A percentile compares a stretch with the other conserved stretches of the same genome.
Conservation (phyloP, 2,888 invertebrate genomes). For the Tridacna crocea region DNA sequence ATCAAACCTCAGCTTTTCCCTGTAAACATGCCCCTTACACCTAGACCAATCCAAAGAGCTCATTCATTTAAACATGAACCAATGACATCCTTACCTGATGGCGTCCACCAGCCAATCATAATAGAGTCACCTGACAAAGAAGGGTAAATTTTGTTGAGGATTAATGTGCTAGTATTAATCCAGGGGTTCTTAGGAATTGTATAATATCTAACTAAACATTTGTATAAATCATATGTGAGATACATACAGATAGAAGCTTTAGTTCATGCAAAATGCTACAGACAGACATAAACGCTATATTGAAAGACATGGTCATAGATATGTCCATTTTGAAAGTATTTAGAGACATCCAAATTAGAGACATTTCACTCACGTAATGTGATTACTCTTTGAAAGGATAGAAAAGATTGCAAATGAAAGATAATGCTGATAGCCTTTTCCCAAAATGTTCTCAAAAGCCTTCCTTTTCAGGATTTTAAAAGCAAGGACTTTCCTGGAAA, state of each 20-base stretch:
- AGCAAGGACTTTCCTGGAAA: too few species aligned
- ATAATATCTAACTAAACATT: slow-evolving; percentile 4
- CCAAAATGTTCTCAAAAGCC: too few species aligned
- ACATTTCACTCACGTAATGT: too few species aligned
- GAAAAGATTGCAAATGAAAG: too few species aligned
- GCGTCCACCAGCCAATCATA: slow-evolving; percentile 52
- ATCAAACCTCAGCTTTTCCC: slow-evolving; percentile 54
- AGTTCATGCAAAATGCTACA: neutral
- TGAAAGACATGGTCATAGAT: too few species aligned
- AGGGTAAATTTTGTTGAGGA: slow-evolving; percentile 44
- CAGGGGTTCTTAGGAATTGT: slow-evolving; percentile 3
- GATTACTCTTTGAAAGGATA: too few species aligned
- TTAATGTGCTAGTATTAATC: slow-evolving; percentile 13
- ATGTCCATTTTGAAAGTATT: too few species aligned
- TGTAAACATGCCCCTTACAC: slow-evolving; percentile 15
- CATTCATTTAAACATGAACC: slow-evolving; percentile 29
- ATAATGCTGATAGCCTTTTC: too few species aligned
- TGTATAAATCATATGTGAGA: neutral
- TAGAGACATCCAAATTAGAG: too few species aligned
- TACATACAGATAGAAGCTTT: neutral
- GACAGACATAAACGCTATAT: too few species aligned
- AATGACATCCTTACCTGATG: slow-evolving; percentile 48
- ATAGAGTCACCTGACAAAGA: slow-evolving; percentile 35
- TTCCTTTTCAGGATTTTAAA: too few species aligned
- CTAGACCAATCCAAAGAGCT: slow-evolving; percentile 19